phyloP scores from a whole-genome alignment of 1,140 invertebrate species.

The Zelostemma sp. region DNA sequence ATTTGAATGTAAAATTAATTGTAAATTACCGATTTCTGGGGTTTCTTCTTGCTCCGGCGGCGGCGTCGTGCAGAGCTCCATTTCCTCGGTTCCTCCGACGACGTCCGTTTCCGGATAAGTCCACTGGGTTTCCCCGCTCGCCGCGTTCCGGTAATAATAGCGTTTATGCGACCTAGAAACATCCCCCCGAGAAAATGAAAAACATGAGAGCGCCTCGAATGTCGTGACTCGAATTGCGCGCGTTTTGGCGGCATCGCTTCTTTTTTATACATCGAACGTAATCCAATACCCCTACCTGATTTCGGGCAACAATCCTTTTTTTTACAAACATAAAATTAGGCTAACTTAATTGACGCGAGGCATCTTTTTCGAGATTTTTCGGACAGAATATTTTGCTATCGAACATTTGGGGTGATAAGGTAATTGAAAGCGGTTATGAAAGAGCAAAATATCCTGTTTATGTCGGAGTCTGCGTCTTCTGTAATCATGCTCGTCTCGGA shows the following conservation, averaged over 20 bases:
- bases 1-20: too few relatives aligned
- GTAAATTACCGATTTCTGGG: conserved; percentile 49
- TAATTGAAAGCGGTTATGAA: conserved; percentile 2
- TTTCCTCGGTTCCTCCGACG: conserved; percentile 72
- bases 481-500: conserved; percentile 53
- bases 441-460: conserved; percentile 53
- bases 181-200: conserved; percentile 64
- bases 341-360: too few relatives aligned
- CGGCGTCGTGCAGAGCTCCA: conserved; percentile 75
- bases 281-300: conserved; percentile 54
- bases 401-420: too few relatives aligned
- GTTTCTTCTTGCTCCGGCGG: conserved; percentile 68
- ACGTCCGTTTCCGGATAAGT: conserved; percentile 75
- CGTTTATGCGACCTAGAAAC: conserved; percentile 77
- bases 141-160: conserved; percentile 77
- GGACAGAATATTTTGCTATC: too few relatives aligned
- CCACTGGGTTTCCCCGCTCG: conserved; percentile 75
- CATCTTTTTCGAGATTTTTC: too few relatives aligned
- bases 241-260: too few relatives aligned
- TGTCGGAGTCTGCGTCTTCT: conserved; percentile 48
- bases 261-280: conserved; percentile 49
- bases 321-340: too few relatives aligned
- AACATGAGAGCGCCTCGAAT: conserved; percentile 47
- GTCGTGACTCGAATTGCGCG: conserved; percentile 19
- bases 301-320: conserved; percentile 33